A percentile compares a stretch with the other conserved stretches of the same genome.
phyloP scores from a whole-genome alignment of 2,888 invertebrate genomes.

The Brachyptera risi region DNA sequence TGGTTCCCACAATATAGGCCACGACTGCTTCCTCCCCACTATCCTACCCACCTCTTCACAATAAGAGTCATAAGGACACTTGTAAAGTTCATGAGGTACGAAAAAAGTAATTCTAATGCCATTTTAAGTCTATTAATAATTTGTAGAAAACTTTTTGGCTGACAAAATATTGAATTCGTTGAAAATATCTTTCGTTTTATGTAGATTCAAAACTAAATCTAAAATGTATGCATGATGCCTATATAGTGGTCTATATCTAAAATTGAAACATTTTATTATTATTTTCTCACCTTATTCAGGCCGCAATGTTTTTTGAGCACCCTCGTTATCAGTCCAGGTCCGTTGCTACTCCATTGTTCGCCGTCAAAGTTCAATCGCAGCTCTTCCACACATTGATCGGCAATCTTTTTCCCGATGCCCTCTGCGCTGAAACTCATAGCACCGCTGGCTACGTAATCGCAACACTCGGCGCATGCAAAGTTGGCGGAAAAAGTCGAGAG shows the following conservation, averaged over 20 bases:
- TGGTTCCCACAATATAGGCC: too few species aligned
- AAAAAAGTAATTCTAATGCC: too few species aligned
- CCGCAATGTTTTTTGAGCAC: constrained; percentile 55
- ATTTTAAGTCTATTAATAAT: too few species aligned
- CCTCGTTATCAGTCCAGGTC: constrained; percentile 64
- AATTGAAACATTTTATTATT: neutral
- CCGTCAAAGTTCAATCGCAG: constrained; percentile 44
- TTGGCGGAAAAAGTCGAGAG: constrained; percentile 42
- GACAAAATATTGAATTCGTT: too few species aligned
- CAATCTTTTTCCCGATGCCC: constrained; percentile 55
- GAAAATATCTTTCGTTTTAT: too few species aligned
- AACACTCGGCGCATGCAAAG: constrained; percentile 59
- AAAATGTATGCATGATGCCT: too few species aligned
- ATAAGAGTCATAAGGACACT: too few species aligned
- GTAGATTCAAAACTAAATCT: too few species aligned
- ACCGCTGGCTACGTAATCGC: constrained; percentile 58
- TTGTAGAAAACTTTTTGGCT: too few species aligned
- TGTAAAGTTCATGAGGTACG: too few species aligned
- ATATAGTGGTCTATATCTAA: neutral
- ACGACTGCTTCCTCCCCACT: too few species aligned
- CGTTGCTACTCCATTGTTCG: constrained; percentile 57
- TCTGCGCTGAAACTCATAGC: constrained; percentile 57
- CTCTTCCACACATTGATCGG: constrained; percentile 50
- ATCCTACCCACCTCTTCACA: too few species aligned
- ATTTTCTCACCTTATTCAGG: constrained; percentile 17